A percentile compares a stretch with the other conserved stretches of the same genome.
phyloP scores from a whole-genome alignment of 2,888 invertebrate species.

The Lingula anatina region DNA sequence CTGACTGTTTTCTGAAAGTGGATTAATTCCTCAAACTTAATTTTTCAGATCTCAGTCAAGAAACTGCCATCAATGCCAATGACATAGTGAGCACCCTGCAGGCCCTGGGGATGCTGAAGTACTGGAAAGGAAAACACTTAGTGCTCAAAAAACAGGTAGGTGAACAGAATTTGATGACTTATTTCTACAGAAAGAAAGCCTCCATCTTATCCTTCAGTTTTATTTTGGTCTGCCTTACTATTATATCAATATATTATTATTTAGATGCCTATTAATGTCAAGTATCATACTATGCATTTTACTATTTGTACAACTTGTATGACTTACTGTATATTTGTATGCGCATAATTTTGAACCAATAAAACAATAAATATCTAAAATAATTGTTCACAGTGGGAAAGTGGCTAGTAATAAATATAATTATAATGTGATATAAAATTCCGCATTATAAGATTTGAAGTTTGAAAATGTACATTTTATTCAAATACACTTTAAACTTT shows the following conservation, averaged over 20 bases:
- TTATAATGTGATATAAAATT: too few species aligned
- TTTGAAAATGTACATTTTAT: not conserved
- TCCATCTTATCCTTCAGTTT: not conserved
- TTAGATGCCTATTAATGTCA: not conserved
- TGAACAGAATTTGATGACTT: slow-evolving; percentile 2
- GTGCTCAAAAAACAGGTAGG: slow-evolving; percentile 85
- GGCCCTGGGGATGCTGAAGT: slow-evolving; percentile 94
- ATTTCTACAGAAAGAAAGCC: slow-evolving; percentile 4
- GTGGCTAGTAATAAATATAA: too few species aligned
- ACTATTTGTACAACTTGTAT: not conserved
- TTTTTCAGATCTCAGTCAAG: slow-evolving; percentile 70
- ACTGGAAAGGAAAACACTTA: slow-evolving; percentile 98
- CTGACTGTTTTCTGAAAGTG: too few species aligned
- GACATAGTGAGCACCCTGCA: slow-evolving; percentile 97
- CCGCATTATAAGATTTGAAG: too few species aligned
- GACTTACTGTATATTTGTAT: too few species aligned
- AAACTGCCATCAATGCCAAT: slow-evolving; percentile 93
- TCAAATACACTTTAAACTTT: not conserved
- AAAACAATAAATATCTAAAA: too few species aligned
- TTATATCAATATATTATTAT: not conserved
- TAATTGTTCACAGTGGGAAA: too few species aligned
- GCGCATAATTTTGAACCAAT: too few species aligned
- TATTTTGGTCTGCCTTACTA: not conserved
- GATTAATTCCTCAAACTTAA: too few species aligned
- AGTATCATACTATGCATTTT: not conserved